Percentiles rank a stretch among this genome's conserved stretches.
Evolutionary conservation across 2,113 vertebrate genomes (phyloP).

Genomic region (Illadopsis cleaveri): DNA sequence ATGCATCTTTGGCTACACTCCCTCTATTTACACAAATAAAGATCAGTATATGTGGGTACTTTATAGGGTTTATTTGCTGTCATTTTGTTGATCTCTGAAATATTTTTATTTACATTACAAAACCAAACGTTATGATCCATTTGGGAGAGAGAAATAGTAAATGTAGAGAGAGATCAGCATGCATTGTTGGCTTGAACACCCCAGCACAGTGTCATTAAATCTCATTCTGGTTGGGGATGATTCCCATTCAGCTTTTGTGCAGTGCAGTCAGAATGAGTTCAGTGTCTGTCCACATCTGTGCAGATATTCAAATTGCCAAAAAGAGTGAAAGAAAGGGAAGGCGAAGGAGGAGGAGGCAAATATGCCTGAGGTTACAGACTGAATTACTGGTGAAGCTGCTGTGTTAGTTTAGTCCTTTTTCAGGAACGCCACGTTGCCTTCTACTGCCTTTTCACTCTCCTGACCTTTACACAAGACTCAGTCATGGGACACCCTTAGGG

Average conservation of each 20-base stretch:
- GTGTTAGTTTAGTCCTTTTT: background rate
- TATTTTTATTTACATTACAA: conserved; percentile 17
- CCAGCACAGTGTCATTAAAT: background rate
- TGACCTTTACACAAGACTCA: background rate
- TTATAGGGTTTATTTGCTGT: background rate
- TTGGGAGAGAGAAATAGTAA: background rate
- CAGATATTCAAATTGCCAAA: background rate
- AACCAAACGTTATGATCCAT: background rate
- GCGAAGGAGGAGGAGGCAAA: background rate
- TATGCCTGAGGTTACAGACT: background rate
- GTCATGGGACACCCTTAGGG: background rate
- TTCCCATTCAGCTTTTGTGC: background rate
- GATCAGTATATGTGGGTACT: background rate
- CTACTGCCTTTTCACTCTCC: background rate
- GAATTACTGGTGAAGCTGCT: background rate
- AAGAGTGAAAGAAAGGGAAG: background rate
- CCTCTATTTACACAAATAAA: background rate
- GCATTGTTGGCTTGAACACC: background rate
- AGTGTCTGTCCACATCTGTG: background rate
- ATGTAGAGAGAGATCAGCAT: background rate
- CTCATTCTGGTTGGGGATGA: background rate
- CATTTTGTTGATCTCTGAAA: conserved; percentile 1
- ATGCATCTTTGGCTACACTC: background rate
- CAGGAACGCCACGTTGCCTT: background rate
- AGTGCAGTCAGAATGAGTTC: background rate